Percentiles rank a stretch among this genome's conserved stretches.
Conservation (phyloP, 2,888 invertebrate genomes). For the Leistus spinibarbis region DNA sequence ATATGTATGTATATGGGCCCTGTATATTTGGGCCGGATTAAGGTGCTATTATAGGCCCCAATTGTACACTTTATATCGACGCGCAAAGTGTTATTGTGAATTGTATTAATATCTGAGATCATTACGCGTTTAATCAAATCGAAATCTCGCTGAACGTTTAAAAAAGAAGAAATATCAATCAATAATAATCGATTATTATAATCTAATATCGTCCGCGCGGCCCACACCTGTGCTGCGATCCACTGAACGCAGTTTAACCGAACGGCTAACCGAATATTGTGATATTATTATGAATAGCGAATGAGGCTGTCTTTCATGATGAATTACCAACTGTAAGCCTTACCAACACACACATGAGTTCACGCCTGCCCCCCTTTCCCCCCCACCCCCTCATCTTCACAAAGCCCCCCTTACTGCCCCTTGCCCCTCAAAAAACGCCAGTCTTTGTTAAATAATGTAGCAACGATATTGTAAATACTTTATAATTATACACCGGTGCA, state of each 20-base stretch:
- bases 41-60: too few species aligned
- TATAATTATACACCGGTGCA: neutral
- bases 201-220: neutral
- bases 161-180: neutral
- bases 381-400: neutral
- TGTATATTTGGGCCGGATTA: too few species aligned
- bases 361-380: conserved; percentile 43
- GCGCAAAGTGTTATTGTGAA: conserved; percentile 43
- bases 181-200: conserved; percentile 7
- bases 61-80: conserved; percentile 48
- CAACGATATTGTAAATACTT: neutral
- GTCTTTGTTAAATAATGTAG: neutral
- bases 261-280: neutral
- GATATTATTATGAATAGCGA: conserved; percentile 52
- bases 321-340: conserved; percentile 56
- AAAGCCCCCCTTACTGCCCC: neutral
- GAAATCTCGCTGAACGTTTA: neutral
- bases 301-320: conserved; percentile 56
- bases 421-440: neutral
- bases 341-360: conserved; percentile 17
- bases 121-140: neutral
- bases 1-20: too few species aligned
- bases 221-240: conserved; percentile 44
- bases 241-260: conserved; percentile 38
- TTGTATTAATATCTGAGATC: too few species aligned